phyloP scores from a whole-genome alignment of 2,113 vertebrate species.

The Stomatorhinus ivindoensis region DNA sequence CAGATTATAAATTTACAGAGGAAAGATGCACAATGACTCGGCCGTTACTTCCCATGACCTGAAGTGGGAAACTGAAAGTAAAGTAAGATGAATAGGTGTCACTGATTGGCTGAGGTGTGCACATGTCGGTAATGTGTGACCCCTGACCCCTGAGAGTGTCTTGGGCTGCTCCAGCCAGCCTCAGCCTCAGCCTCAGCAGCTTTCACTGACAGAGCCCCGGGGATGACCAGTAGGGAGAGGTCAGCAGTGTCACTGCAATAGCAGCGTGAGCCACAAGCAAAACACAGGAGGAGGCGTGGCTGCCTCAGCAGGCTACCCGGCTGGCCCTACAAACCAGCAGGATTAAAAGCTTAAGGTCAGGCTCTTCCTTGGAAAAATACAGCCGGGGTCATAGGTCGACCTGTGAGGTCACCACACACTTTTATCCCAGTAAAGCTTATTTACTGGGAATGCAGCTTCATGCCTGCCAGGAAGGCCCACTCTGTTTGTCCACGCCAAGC shows the following conservation, averaged over 20 bases:
- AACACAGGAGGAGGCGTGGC: conserved; percentile 47
- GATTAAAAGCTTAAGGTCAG: conserved; percentile 50
- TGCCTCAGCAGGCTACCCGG: conserved; percentile 30
- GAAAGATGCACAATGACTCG: not conserved
- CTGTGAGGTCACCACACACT: conserved; percentile 49
- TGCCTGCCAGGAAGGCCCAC: conserved; percentile 51
- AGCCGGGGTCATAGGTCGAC: conserved; percentile 46
- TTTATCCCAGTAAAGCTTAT: conserved; percentile 48
- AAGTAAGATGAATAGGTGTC: conserved; percentile 16
- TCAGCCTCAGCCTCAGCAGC: conserved; percentile 33
- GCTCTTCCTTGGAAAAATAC: conserved; percentile 54
- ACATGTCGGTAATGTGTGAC: conserved; percentile 41
- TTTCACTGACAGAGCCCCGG: conserved; percentile 40
- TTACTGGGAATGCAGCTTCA: conserved; percentile 42
- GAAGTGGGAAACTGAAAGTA: conserved; percentile 10
- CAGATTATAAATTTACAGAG: not conserved
- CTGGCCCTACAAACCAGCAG: conserved; percentile 30
- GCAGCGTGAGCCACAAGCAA: conserved; percentile 65
- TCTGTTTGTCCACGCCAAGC: conserved; percentile 62
- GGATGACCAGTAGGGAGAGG: conserved; percentile 43
- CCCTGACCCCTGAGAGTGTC: conserved; percentile 47
- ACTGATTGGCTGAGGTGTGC: conserved; percentile 36
- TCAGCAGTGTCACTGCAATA: conserved; percentile 57
- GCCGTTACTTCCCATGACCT: not conserved
- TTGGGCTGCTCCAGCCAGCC: conserved; percentile 21